Evolutionary conservation across 2,113 vertebrate species (phyloP).

Genomic region (Mirounga angustirostris): DNA sequence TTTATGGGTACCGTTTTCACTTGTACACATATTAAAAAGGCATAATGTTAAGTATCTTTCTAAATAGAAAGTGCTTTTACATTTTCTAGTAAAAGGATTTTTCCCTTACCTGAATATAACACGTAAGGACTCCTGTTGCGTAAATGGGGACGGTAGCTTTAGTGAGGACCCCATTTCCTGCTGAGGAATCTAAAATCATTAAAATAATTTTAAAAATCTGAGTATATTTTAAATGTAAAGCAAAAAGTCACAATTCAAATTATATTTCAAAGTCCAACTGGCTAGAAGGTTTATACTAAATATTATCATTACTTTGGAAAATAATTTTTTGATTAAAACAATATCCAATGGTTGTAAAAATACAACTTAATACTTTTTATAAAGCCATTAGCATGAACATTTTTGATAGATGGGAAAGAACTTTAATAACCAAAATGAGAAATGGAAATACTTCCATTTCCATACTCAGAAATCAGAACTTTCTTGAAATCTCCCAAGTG

Average conservation of each 20-base stretch:
- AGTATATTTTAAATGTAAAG: slow-evolving; percentile 67
- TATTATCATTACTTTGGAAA: slow-evolving; percentile 60
- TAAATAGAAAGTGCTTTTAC: not conserved
- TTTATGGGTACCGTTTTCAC: slow-evolving; percentile 35
- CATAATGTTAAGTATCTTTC: not conserved
- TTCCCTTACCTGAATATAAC: slow-evolving; percentile 97
- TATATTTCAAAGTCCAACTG: slow-evolving; percentile 52
- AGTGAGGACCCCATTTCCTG: slow-evolving; percentile 97
- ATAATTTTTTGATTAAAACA: slow-evolving; percentile 47
- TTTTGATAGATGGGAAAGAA: slow-evolving; percentile 31
- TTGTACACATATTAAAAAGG: slow-evolving; percentile 1
- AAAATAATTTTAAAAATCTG: slow-evolving; percentile 65
- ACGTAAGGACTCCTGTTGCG: slow-evolving; percentile 98
- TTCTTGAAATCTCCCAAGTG: not conserved
- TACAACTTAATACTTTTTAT: slow-evolving; percentile 40
- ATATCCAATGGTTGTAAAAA: slow-evolving; percentile 55
- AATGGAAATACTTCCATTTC: not conserved
- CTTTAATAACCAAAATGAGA: slow-evolving; percentile 32
- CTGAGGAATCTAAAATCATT: slow-evolving; percentile 91
- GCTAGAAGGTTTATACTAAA: not conserved
- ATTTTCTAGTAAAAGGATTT: not conserved
- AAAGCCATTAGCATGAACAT: not conserved
- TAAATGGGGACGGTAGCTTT: slow-evolving; percentile 99
- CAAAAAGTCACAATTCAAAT: slow-evolving; percentile 38
- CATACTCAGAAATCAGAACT: slow-evolving; percentile 6